Evolutionary conservation across 2,888 invertebrate species (phyloP).

Genomic region (Ophion slaviceki): DNA sequence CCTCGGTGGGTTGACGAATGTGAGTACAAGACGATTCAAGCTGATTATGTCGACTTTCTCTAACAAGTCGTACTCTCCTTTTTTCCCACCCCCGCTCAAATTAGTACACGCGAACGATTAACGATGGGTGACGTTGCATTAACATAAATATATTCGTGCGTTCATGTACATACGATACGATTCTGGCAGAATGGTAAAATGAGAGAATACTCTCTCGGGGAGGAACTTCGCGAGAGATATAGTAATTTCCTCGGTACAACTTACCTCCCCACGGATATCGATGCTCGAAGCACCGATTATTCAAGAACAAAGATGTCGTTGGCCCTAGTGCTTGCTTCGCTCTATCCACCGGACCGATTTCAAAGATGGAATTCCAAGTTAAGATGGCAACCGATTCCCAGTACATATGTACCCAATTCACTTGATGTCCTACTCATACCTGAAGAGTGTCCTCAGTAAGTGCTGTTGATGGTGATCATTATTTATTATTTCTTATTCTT

Average conservation of each 20-base stretch:
- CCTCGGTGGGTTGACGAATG: conserved; percentile 75
- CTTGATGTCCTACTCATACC: conserved; percentile 71
- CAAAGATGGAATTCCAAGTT: conserved; percentile 67
- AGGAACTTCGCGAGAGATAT: conserved; percentile 54
- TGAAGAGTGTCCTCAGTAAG: conserved; percentile 62
- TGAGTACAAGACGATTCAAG: conserved; percentile 56
- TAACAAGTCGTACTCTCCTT: background rate
- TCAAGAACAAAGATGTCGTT: conserved; percentile 69
- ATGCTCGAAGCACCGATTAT: conserved; percentile 66
- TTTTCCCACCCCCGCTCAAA: too few relatives aligned
- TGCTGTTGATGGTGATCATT: background rate
- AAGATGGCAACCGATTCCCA: conserved; percentile 69
- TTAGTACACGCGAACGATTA: too few relatives aligned
- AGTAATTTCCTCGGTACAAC: conserved; percentile 59
- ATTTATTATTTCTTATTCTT: too few relatives aligned
- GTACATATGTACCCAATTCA: conserved; percentile 8
- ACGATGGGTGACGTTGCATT: background rate
- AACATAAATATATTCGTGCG: background rate
- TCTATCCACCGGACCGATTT: conserved; percentile 65
- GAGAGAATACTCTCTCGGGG: conserved; percentile 65
- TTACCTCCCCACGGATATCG: conserved; percentile 59
- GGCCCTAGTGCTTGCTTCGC: conserved; percentile 65
- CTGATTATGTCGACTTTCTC: background rate
- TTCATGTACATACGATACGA: background rate
- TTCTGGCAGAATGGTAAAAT: conserved; percentile 63